Conservation (phyloP, 2,113 vertebrate genomes). For the Oryctolagus cuniculus region DNA sequence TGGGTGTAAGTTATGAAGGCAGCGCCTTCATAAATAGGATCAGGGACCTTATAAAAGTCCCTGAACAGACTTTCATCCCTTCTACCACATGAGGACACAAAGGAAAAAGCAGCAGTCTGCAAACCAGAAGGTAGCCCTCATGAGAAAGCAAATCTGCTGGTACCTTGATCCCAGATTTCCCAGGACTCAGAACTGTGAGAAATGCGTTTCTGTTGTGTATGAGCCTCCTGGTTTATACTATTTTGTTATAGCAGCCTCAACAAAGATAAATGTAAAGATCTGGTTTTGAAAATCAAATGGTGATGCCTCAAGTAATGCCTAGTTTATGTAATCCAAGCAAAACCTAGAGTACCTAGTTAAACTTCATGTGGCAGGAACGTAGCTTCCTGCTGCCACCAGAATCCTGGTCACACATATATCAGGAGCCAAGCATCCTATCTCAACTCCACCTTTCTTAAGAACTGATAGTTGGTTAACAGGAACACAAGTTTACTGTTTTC, state of each 20-base stretch:
- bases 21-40: neutral
- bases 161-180: neutral
- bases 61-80: neutral
- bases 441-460: neutral
- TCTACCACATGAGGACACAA: neutral
- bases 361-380: neutral
- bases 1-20: neutral
- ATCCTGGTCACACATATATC: neutral
- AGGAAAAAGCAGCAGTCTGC: neutral
- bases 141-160: too few species aligned
- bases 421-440: neutral
- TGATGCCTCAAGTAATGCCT: neutral
- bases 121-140: neutral
- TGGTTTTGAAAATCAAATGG: constrained; percentile 20
- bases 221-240: neutral
- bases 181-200: neutral
- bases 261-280: neutral
- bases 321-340: neutral
- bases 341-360: neutral
- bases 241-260: neutral
- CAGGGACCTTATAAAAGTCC: neutral
- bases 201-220: neutral
- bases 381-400: neutral
- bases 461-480: neutral
- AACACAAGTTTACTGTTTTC: neutral